Conservation (phyloP, 2,113 vertebrate species). For the Hiodon alosoides region DNA sequence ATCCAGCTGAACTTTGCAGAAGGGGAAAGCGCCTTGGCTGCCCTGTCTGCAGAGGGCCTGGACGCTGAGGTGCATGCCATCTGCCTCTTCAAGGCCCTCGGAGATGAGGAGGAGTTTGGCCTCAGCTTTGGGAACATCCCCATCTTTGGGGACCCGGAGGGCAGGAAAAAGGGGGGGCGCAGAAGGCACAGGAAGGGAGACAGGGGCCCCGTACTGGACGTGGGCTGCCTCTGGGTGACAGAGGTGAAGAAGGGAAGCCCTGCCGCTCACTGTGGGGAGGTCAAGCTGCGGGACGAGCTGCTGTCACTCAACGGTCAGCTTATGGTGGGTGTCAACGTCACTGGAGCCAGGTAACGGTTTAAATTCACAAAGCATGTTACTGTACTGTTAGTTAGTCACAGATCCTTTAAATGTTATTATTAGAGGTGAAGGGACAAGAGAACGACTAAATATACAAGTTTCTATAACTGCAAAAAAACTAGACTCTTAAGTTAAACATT, state of each 20-base stretch:
- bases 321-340: slow-evolving; percentile 92
- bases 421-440: too few relatives aligned
- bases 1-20: slow-evolving; percentile 86
- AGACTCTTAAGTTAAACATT: too few relatives aligned
- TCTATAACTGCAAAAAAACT: too few relatives aligned
- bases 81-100: slow-evolving; percentile 67
- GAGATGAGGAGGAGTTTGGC: slow-evolving; percentile 70
- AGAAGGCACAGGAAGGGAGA: slow-evolving; percentile 69
- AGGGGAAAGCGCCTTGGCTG: slow-evolving; percentile 46
- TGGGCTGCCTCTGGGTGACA: slow-evolving; percentile 94
- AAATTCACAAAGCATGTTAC: too few relatives aligned
- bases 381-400: too few relatives aligned
- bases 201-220: slow-evolving; percentile 76
- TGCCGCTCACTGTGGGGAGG: slow-evolving; percentile 71
- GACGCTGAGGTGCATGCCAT: slow-evolving; percentile 80
- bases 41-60: slow-evolving; percentile 32
- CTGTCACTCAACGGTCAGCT: slow-evolving; percentile 89
- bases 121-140: slow-evolving; percentile 93
- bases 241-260: slow-evolving; percentile 88
- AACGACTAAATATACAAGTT: too few relatives aligned
- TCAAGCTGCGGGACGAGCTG: slow-evolving; percentile 84
- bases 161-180: slow-evolving; percentile 72
- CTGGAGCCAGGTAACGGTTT: slow-evolving; percentile 78
- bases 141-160: slow-evolving; percentile 83
- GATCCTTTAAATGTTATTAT: too few relatives aligned